Base-by-base conservation (phyloP, 2,888 invertebrate species). In the Abrostola tripartita region DNA sequence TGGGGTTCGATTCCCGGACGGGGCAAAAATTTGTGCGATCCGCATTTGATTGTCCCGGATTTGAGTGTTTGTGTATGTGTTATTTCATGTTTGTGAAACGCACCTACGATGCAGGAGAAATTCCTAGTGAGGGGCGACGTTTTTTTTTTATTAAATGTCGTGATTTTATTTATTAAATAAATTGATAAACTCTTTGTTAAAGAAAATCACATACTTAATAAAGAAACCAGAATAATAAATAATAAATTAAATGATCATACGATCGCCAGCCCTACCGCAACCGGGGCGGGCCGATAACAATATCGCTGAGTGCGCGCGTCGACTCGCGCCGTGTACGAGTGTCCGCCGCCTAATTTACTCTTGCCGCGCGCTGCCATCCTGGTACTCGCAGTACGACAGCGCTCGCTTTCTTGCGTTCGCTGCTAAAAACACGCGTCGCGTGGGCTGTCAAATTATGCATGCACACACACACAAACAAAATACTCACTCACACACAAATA, bases 261-360 rank as follows among this genome's bases (percentile, higher is more conserved):
- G n/a, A 12, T 52, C 35, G 78, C 6, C 87, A 91, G 58, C 90
- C 91, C 90, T 90, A 85, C 62, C 24, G 44, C 67, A 85, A 83
- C 85, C 87, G 87, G 88, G 88, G 90, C 91, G 91, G 91, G 90
- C 90, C 92, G 91, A 92, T 92, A 92, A 92, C 91, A 92, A 92
- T 92, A 92, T 92, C 91, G 92, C 92, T 91, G 91, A 92, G 93
- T 92, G 90, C 89, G 91, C 88, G 88, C 87, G 88, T 85, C 89
- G 85, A 86, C 83, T 81, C 81, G 78, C 78, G 79, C 68, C 76
- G 78, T 74, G 70, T 66, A 47, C 68, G 76, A 76, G 81, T 85
- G 84, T 83, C 87, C 84, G 84, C 80, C 73, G 84, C 84, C 86
- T 85, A 88, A 88, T 92, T 92, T 90, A 90, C 91, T 89, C 83